These are phyloP conservation scores for Eustalomyia histrio DNA, from an alignment of 2,888 invertebrate genomes.

Conservation along the genomic window DNA sequence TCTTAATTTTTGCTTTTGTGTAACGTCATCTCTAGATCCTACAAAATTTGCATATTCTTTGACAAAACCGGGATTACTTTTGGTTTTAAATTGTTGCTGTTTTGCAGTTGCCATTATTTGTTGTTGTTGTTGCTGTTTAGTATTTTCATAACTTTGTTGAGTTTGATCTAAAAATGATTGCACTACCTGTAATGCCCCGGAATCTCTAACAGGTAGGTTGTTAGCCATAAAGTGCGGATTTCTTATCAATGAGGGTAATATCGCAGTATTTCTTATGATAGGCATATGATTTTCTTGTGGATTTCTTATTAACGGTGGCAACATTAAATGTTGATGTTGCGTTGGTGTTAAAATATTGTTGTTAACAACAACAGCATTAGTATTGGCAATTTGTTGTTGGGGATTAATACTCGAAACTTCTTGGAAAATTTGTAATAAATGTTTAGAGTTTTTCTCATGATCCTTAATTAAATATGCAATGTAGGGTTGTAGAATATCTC, in stretches of 20 bases:
- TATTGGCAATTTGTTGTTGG: background rate
- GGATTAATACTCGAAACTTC: conserved; percentile 41
- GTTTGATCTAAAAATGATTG: conserved; percentile 51
- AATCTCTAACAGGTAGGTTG: conserved; percentile 18
- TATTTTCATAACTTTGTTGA: conserved; percentile 15
- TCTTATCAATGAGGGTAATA: conserved; percentile 44
- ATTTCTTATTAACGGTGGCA: conserved; percentile 43
- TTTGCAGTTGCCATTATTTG: background rate
- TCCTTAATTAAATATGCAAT: conserved; percentile 52
- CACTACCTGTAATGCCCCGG: conserved; percentile 48
- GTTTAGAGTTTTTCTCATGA: conserved; percentile 57
- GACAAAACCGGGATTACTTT: conserved; percentile 19
- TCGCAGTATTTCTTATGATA: background rate
- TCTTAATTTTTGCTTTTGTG: conserved; percentile 5
- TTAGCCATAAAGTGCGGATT: conserved; percentile 26
- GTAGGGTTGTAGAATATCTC: conserved; percentile 47
- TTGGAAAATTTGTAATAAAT: conserved; percentile 49
- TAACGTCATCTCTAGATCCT: conserved; percentile 8
- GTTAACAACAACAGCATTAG: background rate
- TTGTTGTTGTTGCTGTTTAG: conserved; percentile 19
- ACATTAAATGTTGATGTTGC: conserved; percentile 9
- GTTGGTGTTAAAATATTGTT: conserved; percentile 12
- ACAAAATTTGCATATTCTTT: conserved; percentile 48
- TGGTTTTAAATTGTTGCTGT: background rate
- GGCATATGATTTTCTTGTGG: conserved; percentile 55